Conservation (phyloP, 2,888 invertebrate species). For the Brachypterus glaber region DNA sequence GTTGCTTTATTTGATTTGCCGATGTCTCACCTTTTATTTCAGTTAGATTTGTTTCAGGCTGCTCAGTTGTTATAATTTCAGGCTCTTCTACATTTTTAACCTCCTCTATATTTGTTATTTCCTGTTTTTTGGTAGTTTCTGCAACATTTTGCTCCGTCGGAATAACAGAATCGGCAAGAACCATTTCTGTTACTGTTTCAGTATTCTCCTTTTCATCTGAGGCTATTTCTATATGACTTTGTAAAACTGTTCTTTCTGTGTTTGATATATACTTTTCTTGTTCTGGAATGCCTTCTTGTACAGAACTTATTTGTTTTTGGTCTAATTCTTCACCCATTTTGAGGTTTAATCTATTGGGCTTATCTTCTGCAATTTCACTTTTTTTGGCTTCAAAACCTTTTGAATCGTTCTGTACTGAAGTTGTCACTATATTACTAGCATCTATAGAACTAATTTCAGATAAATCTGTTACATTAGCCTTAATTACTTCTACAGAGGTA, state of each 20-base stretch:
- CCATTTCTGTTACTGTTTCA: background rate
- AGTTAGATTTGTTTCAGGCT: conserved; percentile 5
- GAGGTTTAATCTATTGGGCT: background rate
- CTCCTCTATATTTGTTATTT: background rate
- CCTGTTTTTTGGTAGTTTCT: background rate
- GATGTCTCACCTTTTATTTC: background rate
- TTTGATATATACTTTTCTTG: background rate
- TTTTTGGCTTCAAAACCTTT: too few relatives aligned
- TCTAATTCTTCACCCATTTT: background rate
- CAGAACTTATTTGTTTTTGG: background rate
- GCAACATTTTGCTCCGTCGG: background rate
- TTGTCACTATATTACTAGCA: background rate
- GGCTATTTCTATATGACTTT: background rate
- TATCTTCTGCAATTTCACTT: too few relatives aligned
- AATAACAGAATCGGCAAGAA: background rate
- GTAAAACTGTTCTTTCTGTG: background rate
- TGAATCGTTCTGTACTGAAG: too few relatives aligned
- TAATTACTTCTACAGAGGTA: too few relatives aligned
- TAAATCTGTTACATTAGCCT: background rate
- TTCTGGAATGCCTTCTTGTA: background rate
- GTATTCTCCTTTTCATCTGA: background rate
- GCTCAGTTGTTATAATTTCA: conserved; percentile 8
- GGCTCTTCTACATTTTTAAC: background rate
- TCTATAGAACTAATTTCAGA: background rate
- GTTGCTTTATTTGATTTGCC: background rate